Evolutionary conservation across 2,113 vertebrate species (phyloP).

Genomic region (Psittacus erithacus): DNA sequence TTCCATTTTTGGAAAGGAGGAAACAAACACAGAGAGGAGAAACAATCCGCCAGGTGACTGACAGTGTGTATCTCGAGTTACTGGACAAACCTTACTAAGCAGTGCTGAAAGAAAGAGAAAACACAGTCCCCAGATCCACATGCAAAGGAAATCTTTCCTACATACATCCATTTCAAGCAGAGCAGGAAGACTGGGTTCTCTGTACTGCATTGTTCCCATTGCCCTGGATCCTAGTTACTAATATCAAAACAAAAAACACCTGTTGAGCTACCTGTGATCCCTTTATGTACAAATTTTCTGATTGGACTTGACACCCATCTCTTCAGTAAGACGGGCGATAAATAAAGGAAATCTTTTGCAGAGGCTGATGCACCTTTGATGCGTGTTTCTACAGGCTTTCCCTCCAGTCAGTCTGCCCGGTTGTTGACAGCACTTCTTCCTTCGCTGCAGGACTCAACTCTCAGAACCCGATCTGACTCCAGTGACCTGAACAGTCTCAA

Average conservation of each 20-base stretch:
- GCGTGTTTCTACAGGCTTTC: neutral
- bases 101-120: neutral
- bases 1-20: neutral
- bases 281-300: neutral
- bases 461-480: neutral
- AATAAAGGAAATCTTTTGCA: neutral
- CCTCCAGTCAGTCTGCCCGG: neutral
- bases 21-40: neutral
- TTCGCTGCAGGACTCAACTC: neutral
- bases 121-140: neutral
- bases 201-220: neutral
- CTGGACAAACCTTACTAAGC: neutral
- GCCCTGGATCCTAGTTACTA: neutral
- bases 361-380: neutral
- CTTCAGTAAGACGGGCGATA: neutral
- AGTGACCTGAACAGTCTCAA: neutral
- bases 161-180: neutral
- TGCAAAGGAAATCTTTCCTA: neutral
- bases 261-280: neutral
- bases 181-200: rapidly evolving
- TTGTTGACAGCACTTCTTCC: neutral
- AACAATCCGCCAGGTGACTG: neutral
- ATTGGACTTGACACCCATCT: neutral
- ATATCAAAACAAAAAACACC: neutral
- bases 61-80: neutral